Conservation (phyloP, 1,140 invertebrate genomes). For the Drosophila chauvacae region DNA sequence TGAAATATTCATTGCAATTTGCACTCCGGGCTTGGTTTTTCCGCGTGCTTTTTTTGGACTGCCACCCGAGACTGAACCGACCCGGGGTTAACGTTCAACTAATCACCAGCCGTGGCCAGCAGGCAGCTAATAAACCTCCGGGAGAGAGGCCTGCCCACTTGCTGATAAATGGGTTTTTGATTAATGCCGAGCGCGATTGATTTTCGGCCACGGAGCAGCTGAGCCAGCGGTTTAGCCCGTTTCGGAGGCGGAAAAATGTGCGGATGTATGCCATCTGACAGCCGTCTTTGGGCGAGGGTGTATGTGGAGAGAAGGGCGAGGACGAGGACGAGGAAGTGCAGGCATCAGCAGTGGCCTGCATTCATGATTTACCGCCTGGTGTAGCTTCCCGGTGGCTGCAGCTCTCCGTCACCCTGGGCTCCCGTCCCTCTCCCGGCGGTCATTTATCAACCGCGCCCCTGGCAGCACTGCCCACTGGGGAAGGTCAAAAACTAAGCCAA, state of each 20-base stretch:
- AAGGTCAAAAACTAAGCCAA: slow-evolving; percentile 21
- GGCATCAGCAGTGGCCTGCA: slow-evolving; percentile 47
- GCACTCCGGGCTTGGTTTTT: slow-evolving; percentile 14
- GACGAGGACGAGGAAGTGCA: slow-evolving; percentile 45
- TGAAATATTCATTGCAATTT: slow-evolving; percentile 73
- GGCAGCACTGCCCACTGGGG: slow-evolving; percentile 15
- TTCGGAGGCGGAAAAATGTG: slow-evolving; percentile 53
- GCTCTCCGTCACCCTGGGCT: slow-evolving; percentile 1
- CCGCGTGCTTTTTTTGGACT: neutral
- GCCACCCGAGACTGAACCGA: slow-evolving; percentile 25
- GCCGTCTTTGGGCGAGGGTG: slow-evolving; percentile 17
- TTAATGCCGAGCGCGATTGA: slow-evolving; percentile 74
- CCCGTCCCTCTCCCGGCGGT: slow-evolving; percentile 8
- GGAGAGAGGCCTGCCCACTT: slow-evolving; percentile 37
- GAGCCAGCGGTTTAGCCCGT: slow-evolving; percentile 51
- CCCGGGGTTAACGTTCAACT: slow-evolving; percentile 78
- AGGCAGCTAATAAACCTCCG: slow-evolving; percentile 35
- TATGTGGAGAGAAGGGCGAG: slow-evolving; percentile 4
- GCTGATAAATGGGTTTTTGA: slow-evolving; percentile 76
- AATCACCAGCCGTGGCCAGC: slow-evolving; percentile 63
- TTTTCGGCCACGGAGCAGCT: slow-evolving; percentile 58
- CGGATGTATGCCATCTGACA: slow-evolving; percentile 38
- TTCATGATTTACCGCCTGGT: slow-evolving; percentile 42
- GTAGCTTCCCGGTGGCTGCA: slow-evolving; percentile 24
- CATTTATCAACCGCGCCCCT: slow-evolving; percentile 54